Evolutionary conservation across 2,113 vertebrate species (phyloP).

Genomic region (Myiozetetes cayanensis): DNA sequence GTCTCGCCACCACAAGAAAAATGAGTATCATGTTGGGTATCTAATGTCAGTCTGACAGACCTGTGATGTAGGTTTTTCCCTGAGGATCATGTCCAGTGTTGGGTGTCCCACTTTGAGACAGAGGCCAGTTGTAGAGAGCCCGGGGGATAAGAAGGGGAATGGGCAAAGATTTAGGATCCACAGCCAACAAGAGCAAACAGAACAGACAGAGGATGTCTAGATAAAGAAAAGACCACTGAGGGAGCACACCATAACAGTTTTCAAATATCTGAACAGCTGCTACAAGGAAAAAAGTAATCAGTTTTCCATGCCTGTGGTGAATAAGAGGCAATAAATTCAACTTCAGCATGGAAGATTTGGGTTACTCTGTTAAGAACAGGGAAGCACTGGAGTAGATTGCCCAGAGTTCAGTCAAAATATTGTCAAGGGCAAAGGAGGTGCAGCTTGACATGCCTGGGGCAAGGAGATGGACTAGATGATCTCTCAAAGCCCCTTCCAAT

Average conservation of each 20-base stretch:
- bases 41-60: neutral
- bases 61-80: neutral
- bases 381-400: neutral
- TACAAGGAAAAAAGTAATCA: constrained; percentile 4
- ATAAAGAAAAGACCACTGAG: neutral
- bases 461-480: constrained; percentile 9
- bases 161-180: neutral
- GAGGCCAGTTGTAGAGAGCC: neutral
- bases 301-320: constrained; percentile 10
- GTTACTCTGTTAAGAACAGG: constrained; percentile 28
- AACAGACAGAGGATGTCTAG: neutral
- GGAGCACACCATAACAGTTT: neutral
- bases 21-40: neutral
- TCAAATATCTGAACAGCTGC: neutral
- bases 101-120: neutral
- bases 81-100: neutral
- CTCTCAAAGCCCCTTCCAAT: constrained; percentile 1
- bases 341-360: neutral
- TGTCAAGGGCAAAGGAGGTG: neutral
- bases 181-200: neutral
- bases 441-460: neutral
- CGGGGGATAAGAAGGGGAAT: neutral
- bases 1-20: neutral
- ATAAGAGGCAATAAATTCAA: constrained; percentile 3
- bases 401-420: neutral